Percentiles rank a stretch among this genome's conserved stretches.
Conservation (phyloP, 2,797 vertebrate genomes). For the Cryptoblepharus egeriae region DNA sequence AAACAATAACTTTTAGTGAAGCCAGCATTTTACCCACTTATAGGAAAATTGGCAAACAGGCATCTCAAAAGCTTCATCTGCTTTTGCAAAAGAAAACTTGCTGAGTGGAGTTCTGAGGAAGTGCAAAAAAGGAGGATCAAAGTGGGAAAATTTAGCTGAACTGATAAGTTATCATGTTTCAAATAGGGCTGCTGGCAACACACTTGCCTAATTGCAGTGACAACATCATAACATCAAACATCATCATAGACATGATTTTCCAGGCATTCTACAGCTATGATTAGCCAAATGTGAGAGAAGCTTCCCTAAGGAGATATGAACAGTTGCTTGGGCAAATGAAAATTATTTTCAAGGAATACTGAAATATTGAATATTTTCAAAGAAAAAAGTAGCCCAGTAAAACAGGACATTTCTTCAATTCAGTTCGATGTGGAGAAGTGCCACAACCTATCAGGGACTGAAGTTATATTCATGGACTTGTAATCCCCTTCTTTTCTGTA, state of each 20-base stretch:
- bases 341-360: not conserved
- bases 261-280: not conserved
- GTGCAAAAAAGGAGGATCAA: slow-evolving; percentile 17
- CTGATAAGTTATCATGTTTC: slow-evolving; percentile 20
- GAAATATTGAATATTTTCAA: no score
- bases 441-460: no score
- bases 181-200: slow-evolving; percentile 21
- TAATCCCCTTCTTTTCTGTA: no score
- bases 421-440: no score
- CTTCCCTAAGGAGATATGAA: not conserved
- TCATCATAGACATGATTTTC: not conserved
- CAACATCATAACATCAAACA: slow-evolving; percentile 5
- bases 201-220: slow-evolving; percentile 16
- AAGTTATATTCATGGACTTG: no score
- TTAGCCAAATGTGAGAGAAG: not conserved
- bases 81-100: slow-evolving; percentile 33
- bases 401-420: no score
- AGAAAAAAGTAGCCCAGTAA: not conserved
- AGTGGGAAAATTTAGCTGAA: slow-evolving; percentile 31
- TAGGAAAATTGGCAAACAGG: not conserved
- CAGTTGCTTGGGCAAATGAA: not conserved
- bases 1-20: slow-evolving; percentile 6
- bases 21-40: slow-evolving; percentile 17
- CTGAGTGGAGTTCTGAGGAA: slow-evolving; percentile 36
- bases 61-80: not conserved